Evolutionary conservation across 1,140 invertebrate genomes (phyloP).

Genomic region (Diabrotica undecimpunctata): DNA sequence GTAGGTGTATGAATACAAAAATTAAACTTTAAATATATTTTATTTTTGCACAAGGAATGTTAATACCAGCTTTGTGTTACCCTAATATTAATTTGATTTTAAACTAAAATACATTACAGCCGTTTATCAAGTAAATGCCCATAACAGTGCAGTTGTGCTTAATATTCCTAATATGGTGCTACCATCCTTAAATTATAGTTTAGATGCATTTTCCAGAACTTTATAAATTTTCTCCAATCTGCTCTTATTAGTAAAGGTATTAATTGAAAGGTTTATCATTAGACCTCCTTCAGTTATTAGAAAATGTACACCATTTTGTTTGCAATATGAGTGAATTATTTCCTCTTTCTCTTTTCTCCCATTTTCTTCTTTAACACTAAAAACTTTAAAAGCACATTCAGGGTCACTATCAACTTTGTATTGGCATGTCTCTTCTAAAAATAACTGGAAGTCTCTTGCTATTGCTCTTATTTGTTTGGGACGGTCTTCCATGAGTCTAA

Average conservation of each 20-base stretch:
- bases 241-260: constrained; percentile 18
- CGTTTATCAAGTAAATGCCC: too few species aligned
- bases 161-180: too few species aligned
- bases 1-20: too few species aligned
- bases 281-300: constrained; percentile 29
- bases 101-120: too few species aligned
- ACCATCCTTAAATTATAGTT: not conserved
- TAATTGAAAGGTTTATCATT: constrained; percentile 35
- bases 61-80: too few species aligned
- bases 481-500: constrained; percentile 30
- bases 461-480: constrained; percentile 28
- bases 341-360: constrained; percentile 14
- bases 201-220: constrained; percentile 26
- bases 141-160: too few species aligned
- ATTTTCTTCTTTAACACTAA: constrained; percentile 24
- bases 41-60: too few species aligned
- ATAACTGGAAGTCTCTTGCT: constrained; percentile 28
- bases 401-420: constrained; percentile 35
- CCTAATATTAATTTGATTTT: too few species aligned
- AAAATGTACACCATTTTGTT: constrained; percentile 32
- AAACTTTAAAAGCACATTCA: constrained; percentile 36
- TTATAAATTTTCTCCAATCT: constrained; percentile 25
- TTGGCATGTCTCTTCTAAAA: constrained; percentile 23
- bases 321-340: constrained; percentile 29
- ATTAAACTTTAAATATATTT: too few species aligned